A percentile compares a stretch with the other conserved stretches of the same genome.
Conservation (phyloP, 2,888 invertebrate species). For the Tetropium fuscum region DNA sequence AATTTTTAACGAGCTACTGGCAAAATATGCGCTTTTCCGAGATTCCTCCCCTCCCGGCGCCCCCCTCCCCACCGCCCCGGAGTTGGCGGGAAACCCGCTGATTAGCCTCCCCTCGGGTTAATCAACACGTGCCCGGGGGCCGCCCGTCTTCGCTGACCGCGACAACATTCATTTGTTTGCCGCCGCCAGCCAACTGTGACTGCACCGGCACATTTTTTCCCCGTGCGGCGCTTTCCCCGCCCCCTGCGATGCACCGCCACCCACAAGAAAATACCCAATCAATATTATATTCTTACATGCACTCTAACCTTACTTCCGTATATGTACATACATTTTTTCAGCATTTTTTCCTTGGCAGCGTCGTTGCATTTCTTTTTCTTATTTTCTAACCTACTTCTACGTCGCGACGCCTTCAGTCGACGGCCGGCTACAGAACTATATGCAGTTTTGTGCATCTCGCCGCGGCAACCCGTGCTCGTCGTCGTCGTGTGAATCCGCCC, state of each 20-base stretch:
- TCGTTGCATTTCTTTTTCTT: conserved; percentile 62
- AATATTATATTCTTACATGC: conserved; percentile 63
- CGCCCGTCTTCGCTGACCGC: conserved; percentile 46
- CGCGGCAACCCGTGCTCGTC: conserved; percentile 37
- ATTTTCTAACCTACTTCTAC: conserved; percentile 66
- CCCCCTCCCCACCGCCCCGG: not conserved
- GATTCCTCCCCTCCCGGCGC: too few species aligned
- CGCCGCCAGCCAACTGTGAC: conserved; percentile 49
- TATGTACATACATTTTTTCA: conserved; percentile 67
- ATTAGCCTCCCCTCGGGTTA: conserved; percentile 21
- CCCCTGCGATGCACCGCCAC: conserved; percentile 38
- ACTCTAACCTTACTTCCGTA: conserved; percentile 67
- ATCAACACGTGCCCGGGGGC: conserved; percentile 44
- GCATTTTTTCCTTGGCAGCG: conserved; percentile 57
- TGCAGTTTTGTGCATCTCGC: conserved; percentile 57
- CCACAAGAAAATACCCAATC: conserved; percentile 65
- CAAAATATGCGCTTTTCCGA: too few species aligned
- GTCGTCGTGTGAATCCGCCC: conserved; percentile 33
- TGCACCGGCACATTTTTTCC: conserved; percentile 44
- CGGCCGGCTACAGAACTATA: conserved; percentile 63
- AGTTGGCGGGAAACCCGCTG: conserved; percentile 16
- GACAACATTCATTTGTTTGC: conserved; percentile 48
- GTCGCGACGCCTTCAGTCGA: conserved; percentile 63
- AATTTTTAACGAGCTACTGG: too few species aligned
- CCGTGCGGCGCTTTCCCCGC: conserved; percentile 31